Evolutionary conservation across 1,140 invertebrate species (phyloP), one percentile per base, ranked within the genome.

Genomic region (Steinernema feltiae): DNA sequence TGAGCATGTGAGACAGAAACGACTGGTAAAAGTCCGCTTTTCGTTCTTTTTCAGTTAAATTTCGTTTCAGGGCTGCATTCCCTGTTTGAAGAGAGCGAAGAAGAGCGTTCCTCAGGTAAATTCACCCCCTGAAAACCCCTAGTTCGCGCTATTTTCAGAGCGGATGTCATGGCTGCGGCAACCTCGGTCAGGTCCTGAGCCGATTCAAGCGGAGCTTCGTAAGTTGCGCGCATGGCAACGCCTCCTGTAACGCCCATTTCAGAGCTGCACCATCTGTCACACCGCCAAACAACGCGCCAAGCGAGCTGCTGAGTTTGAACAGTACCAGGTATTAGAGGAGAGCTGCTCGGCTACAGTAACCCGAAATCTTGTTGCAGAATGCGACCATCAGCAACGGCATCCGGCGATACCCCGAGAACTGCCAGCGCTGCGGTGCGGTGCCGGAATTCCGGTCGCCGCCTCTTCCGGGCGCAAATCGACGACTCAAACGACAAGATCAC

Each of bases 211-310:
- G 53, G 24, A 63, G 7, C 53, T 15, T 63, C 53, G 53, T 63
- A 27, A 63, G 53, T 63, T 3, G 35, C 7, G 18, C 24, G 53
- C 12, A 7, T 63, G 7, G 53, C 3, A 63, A 3, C 24, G 2
- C 24, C 7, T 7, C 53, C 24, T 63, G 35, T 7, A 41, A 41
- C 7, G 18, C 35, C 7, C 12, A 15, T 63, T 63, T 27, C 24
- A 63, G 53, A 27, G 53, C 24, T 63, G 53, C 53, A 63, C 53
- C 12, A 27, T 63, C 53, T 63, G 53, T 21, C 53, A 63, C 53
- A 63, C 53, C 53, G 53, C 53, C 53, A 12, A 63, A 63, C 12
- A 17, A 17, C 53, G 53, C 3, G 53, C 53, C 24, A 63, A 63
- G 53, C 53, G 53, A 7, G 12, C 12, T 17, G 53, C 24, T 3